Evolutionary conservation across 1,140 invertebrate genomes (phyloP), one percentile per base, ranked within the genome.

Genomic region (Pseudomyrmex flavicornis): DNA sequence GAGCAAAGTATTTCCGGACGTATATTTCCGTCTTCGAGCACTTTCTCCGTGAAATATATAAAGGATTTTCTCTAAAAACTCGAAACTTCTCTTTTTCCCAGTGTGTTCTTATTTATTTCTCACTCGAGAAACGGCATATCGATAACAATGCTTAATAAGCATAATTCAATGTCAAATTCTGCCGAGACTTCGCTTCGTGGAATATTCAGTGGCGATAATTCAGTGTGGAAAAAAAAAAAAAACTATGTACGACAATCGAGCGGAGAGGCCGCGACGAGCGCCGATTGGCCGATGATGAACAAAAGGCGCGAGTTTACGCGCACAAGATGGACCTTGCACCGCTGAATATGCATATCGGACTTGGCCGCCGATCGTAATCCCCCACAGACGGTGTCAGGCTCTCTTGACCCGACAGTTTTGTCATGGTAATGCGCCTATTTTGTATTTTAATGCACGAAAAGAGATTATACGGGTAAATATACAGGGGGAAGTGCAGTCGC

Each of bases 361-460:
- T 72, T 56, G 82, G 80, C 80, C 91, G 82, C 88, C 90, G 89
- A 93, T 93, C 91, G 92, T 92, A 88, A 92, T 92, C 91, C 92
- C 90, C 90, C 91, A 89, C 91, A 88, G 89, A 88, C 88, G 90
- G 87, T 93, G 92, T 93, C 92, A 92, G 91, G 90, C 91, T 84
- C 84, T 90, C 91, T 93, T 92, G 92, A 92, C 92, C 92, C 91
- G 88, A 87, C 90, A 92, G 91, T 92, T 93, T 93, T 93, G 91
- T 92, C 90, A 93, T 93, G 92, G 88, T 92, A 93, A 93, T 93
- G 89, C 74, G 87, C 84, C 92, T 92, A 92, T 89, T 92, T 93
- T 93, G 91, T 93, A 93, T 92, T 92, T 92, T 92, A 93, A 92
- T 93, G 91, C 89, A 89, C 89, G 91, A 90, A 90, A 92, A 85